phyloP scores from a whole-genome alignment of 1,140 invertebrate genomes.

The Macrocentrus cingulum region DNA sequence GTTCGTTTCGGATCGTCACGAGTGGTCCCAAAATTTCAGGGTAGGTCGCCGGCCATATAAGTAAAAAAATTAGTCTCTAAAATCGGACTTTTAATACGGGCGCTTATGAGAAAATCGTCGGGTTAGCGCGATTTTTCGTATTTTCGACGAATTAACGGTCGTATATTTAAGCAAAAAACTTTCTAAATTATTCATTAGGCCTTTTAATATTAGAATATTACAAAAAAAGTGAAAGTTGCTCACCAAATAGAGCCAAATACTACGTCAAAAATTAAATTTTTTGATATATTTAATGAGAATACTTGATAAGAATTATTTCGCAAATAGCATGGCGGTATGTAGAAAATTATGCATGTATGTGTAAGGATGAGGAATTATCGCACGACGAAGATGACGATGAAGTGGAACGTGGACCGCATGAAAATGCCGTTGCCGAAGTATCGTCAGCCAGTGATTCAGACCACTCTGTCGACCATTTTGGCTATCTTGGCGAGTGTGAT shows the following conservation, averaged over 20 bases:
- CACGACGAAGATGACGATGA: conserved; percentile 36
- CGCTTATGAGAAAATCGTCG: too few relatives aligned
- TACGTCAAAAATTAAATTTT: conserved; percentile 2
- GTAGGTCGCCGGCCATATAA: too few relatives aligned
- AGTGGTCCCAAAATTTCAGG: too few relatives aligned
- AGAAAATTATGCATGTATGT: conserved; percentile 56
- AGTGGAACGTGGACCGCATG: conserved; percentile 33
- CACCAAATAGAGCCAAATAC: neutral
- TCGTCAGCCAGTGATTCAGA: conserved; percentile 44
- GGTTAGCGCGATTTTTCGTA: too few relatives aligned
- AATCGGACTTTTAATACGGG: too few relatives aligned
- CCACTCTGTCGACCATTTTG: conserved; percentile 49
- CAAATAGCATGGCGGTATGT: conserved; percentile 49
- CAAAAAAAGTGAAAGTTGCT: neutral
- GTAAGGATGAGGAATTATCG: conserved; percentile 55
- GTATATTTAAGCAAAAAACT: too few relatives aligned
- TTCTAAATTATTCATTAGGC: too few relatives aligned
- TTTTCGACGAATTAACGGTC: too few relatives aligned
- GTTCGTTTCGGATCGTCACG: too few relatives aligned
- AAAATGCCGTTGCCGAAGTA: conserved; percentile 46
- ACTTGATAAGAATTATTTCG: neutral
- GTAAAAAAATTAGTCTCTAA: too few relatives aligned
- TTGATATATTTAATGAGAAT: conserved; percentile 6
- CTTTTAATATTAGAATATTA: too few relatives aligned
- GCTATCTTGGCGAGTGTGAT: conserved; percentile 49